Percentiles rank a stretch among this genome's conserved stretches.
These are phyloP conservation scores for Aporophyla lueneburgensis DNA, from an alignment of 2,888 invertebrate species.

Conservation along the genomic window DNA sequence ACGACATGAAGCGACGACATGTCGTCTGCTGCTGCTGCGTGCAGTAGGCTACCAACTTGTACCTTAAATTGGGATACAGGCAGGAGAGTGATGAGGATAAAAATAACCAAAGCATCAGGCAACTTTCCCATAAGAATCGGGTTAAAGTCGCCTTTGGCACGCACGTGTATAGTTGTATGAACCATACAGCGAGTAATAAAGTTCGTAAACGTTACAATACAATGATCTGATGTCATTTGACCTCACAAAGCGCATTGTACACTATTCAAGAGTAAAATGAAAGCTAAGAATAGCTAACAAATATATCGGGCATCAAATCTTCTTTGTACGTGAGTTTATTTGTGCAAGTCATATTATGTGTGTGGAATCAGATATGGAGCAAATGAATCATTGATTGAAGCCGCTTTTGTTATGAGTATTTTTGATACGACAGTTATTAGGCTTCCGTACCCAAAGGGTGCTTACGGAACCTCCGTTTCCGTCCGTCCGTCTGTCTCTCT, in stretches of 20 bases:
- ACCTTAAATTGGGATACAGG: too few species aligned
- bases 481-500: too few species aligned
- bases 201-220: not conserved
- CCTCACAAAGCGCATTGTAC: slow-evolving; percentile 52
- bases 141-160: not conserved
- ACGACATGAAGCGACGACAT: too few species aligned
- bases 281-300: slow-evolving; percentile 39
- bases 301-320: slow-evolving; percentile 21
- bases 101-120: too few species aligned
- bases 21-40: too few species aligned
- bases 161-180: not conserved
- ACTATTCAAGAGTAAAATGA: slow-evolving; percentile 24
- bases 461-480: too few species aligned
- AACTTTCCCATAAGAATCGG: not conserved
- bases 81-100: too few species aligned
- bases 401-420: slow-evolving; percentile 13
- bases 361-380: slow-evolving; percentile 25
- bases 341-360: slow-evolving; percentile 43
- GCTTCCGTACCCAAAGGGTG: too few species aligned
- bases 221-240: slow-evolving; percentile 1
- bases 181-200: not conserved
- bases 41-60: too few species aligned
- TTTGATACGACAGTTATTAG: slow-evolving; percentile 2
- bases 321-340: slow-evolving; percentile 32
- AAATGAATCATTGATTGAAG: slow-evolving; percentile 26